Evolutionary conservation across 2,113 vertebrate species (phyloP).

Genomic region (Natator depressus): DNA sequence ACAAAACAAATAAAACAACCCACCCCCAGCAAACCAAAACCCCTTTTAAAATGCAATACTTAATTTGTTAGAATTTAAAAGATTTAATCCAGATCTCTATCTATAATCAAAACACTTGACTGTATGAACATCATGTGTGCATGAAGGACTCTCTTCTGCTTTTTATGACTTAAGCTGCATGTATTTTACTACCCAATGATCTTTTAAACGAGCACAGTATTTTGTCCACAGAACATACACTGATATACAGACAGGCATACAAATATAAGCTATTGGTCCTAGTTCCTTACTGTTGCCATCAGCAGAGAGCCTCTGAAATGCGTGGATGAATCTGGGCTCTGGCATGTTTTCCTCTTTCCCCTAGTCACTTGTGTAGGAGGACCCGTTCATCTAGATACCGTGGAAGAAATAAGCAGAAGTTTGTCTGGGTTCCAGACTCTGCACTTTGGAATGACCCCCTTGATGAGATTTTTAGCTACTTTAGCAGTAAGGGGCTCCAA

Average conservation of each 20-base stretch:
- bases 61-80: constrained; percentile 68
- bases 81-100: constrained; percentile 36
- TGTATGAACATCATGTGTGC: not conserved
- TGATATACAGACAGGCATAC: not conserved
- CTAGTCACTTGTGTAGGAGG: not conserved
- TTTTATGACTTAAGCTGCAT: not conserved
- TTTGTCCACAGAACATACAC: not conserved
- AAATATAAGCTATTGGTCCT: not conserved
- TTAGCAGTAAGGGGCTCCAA: not conserved
- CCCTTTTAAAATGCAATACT: constrained; percentile 86
- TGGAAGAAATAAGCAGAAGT: not conserved
- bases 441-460: not conserved
- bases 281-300: not conserved
- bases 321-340: not conserved
- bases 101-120: not conserved
- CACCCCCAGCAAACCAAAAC: constrained; percentile 50
- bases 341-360: not conserved
- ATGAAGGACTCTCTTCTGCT: constrained; percentile 35
- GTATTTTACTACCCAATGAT: not conserved
- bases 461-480: not conserved
- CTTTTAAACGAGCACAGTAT: not conserved
- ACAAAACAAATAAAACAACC: not conserved
- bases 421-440: not conserved
- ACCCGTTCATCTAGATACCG: not conserved
- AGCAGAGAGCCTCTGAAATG: constrained; percentile 1